phyloP scores from a whole-genome alignment of 2,888 invertebrate species.

The Steinernema carpocapsae region DNA sequence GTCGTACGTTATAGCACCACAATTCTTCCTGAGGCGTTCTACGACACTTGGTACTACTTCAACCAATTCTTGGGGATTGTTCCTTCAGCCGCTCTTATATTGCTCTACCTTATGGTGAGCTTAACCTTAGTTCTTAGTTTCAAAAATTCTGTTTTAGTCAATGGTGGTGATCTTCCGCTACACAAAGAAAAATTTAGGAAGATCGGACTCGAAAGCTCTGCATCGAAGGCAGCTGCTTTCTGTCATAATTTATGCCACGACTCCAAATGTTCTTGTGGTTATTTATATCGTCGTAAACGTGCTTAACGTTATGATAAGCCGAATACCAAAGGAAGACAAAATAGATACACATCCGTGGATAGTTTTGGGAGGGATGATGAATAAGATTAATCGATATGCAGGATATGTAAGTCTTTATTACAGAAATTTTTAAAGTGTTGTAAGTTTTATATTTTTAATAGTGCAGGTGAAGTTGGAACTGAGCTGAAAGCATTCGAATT shows the following conservation, averaged over 20 bases:
- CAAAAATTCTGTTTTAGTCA: not conserved
- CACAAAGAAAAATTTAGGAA: not conserved
- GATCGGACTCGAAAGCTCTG: not conserved
- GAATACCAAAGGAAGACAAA: too few species aligned
- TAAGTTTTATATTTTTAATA: too few species aligned
- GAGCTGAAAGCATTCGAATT: too few species aligned
- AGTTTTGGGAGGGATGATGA: too few species aligned
- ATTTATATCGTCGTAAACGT: not conserved
- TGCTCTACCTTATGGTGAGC: not conserved
- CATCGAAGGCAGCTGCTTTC: constrained; percentile 21
- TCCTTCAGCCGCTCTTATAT: not conserved
- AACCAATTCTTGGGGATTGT: not conserved
- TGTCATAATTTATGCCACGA: not conserved
- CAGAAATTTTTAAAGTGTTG: too few species aligned
- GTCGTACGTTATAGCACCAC: not conserved
- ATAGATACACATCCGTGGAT: too few species aligned
- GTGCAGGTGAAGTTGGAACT: too few species aligned
- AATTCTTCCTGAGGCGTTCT: not conserved
- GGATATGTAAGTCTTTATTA: too few species aligned
- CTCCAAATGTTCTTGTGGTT: not conserved
- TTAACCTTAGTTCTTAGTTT: not conserved
- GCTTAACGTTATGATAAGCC: too few species aligned
- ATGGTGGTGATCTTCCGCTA: not conserved
- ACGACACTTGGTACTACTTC: not conserved
- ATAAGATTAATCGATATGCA: too few species aligned